Conservation (phyloP, 2,888 invertebrate genomes). For the Apantesis nais region DNA sequence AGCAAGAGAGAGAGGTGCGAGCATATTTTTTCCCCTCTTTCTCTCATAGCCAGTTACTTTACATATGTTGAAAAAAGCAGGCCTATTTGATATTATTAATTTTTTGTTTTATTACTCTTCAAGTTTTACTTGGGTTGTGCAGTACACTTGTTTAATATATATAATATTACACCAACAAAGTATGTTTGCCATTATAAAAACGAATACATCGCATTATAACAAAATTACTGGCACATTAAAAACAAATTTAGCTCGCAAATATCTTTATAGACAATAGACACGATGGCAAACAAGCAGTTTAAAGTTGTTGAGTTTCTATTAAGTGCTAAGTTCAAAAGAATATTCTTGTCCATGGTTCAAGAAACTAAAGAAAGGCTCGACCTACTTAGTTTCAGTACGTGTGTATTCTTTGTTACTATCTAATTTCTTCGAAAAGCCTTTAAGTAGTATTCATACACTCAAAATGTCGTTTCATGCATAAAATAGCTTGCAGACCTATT, state of each 20-base stretch:
- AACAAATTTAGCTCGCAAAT: constrained; percentile 13
- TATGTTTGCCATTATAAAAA: constrained; percentile 4
- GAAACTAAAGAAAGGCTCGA: constrained; percentile 50
- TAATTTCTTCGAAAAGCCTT: constrained; percentile 48
- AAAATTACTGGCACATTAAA: constrained; percentile 16
- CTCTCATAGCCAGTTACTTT: no score
- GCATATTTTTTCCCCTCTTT: no score
- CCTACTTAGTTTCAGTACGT: constrained; percentile 29
- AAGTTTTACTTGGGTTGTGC: no score
- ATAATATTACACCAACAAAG: no score
- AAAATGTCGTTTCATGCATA: constrained; percentile 50
- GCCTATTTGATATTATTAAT: no score
- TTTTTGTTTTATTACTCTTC: no score
- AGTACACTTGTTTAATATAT: no score
- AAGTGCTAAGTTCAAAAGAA: constrained; percentile 19
- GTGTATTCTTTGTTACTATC: constrained; percentile 24
- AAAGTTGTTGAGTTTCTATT: constrained; percentile 23
- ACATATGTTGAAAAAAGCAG: no score
- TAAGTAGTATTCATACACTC: constrained; percentile 61
- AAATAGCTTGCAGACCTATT: constrained; percentile 49
- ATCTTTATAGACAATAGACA: constrained; percentile 11
- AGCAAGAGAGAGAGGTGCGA: no score
- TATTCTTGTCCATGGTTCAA: constrained; percentile 46
- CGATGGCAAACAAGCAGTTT: constrained; percentile 5
- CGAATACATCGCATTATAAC: constrained; percentile 5